Conservation (phyloP, 1,140 invertebrate genomes). For the Drosophila serrata region DNA sequence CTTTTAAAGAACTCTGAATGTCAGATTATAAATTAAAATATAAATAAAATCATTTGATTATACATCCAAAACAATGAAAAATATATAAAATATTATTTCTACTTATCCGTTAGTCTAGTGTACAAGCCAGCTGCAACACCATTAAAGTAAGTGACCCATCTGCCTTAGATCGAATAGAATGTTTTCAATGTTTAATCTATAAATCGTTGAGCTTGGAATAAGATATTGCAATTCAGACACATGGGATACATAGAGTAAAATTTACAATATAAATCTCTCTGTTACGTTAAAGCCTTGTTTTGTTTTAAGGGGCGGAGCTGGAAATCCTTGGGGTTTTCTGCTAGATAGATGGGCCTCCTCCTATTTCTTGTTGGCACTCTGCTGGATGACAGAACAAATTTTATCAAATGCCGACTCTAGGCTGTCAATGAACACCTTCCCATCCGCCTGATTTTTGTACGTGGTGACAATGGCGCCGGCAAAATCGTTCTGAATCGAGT, state of each 20-base stretch:
- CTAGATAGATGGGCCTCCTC: neutral
- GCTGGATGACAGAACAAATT: constrained; percentile 68
- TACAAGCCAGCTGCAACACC: constrained; percentile 12
- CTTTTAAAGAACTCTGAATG: too few relatives aligned
- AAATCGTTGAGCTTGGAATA: constrained; percentile 56
- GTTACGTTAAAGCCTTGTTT: constrained; percentile 36
- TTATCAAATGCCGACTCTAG: constrained; percentile 88
- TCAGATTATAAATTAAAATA: too few relatives aligned
- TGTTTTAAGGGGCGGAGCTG: neutral
- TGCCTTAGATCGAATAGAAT: constrained; percentile 27
- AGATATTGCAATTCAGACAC: constrained; percentile 55
- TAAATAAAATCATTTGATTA: too few relatives aligned
- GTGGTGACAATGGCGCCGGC: constrained; percentile 92
- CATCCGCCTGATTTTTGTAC: constrained; percentile 90
- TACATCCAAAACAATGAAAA: too few relatives aligned
- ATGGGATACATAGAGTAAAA: constrained; percentile 28
- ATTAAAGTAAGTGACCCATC: constrained; percentile 22
- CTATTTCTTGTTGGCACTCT: constrained; percentile 35
- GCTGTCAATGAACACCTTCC: constrained; percentile 89
- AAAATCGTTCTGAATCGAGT: constrained; percentile 86
- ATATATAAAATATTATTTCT: too few relatives aligned
- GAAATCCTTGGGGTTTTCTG: constrained; percentile 8
- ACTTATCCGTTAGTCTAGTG: too few relatives aligned
- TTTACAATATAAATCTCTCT: constrained; percentile 47
- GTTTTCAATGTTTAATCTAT: constrained; percentile 58